phyloP scores from a whole-genome alignment of 53 echinoderm and acorn worm genomes.

The Temnopleurus reevesii region DNA sequence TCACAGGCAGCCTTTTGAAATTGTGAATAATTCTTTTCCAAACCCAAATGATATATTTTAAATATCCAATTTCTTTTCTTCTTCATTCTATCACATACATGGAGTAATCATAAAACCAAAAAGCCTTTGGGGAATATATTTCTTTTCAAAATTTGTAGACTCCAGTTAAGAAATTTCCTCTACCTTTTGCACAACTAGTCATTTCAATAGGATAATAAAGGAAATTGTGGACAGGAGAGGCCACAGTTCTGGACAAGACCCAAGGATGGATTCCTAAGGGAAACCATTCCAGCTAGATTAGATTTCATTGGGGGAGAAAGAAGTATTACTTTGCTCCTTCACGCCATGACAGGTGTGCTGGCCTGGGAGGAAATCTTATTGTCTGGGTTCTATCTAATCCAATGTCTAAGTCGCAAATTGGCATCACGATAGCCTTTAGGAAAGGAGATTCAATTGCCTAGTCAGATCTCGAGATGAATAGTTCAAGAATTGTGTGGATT shows the following conservation, averaged over 20 bases:
- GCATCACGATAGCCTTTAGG: neutral
- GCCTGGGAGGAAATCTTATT: conserved; percentile 4
- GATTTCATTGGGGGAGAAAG: neutral
- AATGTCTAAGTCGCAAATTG: neutral
- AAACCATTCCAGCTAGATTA: neutral
- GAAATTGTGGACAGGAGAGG: neutral
- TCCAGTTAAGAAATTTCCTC: neutral
- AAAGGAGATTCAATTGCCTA: no score
- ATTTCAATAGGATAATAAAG: neutral
- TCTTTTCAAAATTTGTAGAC: neutral
- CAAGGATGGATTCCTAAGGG: neutral
- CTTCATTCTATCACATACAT: neutral
- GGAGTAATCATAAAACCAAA: neutral
- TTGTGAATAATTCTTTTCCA: no score
- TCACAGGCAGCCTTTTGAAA: no score
- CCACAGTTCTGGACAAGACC: neutral
- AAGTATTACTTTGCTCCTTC: neutral
- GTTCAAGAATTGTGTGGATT: no score
- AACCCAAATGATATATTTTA: no score
- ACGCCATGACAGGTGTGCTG: neutral
- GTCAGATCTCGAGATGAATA: no score
- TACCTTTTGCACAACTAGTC: neutral
- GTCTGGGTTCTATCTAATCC: neutral
- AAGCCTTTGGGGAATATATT: neutral
- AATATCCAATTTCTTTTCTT: no score